Percentiles rank a stretch among this genome's conserved stretches.
Conservation (phyloP, 1,140 invertebrate genomes). For the Stratiolaelaps scimitus region DNA sequence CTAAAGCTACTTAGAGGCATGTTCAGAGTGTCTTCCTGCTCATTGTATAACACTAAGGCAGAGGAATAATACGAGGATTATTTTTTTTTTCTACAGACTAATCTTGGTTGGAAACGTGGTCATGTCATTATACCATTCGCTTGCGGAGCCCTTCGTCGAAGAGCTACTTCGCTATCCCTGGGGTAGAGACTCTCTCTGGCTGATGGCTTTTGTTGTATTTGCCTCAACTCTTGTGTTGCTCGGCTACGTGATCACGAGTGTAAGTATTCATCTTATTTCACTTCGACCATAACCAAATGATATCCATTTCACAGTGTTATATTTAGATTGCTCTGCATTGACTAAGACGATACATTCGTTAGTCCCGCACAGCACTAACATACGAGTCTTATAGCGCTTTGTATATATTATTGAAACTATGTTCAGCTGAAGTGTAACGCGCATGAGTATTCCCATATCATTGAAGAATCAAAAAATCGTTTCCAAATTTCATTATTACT, state of each 20-base stretch:
- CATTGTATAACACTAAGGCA: neutral
- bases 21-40: neutral
- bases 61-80: neutral
- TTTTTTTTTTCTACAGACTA: neutral
- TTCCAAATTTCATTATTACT: too few relatives aligned
- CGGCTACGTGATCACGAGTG: slow-evolving; percentile 20
- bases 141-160: neutral
- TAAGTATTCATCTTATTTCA: too few relatives aligned
- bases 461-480: too few relatives aligned
- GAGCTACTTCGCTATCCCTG: slow-evolving; percentile 5
- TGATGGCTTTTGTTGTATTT: slow-evolving; percentile 20
- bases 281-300: neutral
- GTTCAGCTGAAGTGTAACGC: too few relatives aligned
- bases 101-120: neutral
- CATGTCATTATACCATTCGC: neutral
- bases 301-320: neutral
- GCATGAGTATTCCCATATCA: too few relatives aligned
- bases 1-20: neutral
- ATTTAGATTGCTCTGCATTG: neutral
- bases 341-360: neutral
- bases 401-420: neutral
- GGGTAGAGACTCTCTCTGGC: slow-evolving; percentile 20
- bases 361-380: neutral
- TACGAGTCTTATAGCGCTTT: neutral
- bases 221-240: neutral